A percentile compares a stretch with the other conserved stretches of the same genome.
phyloP scores from a whole-genome alignment of 2,888 invertebrate species.

The Leptarthrus brevirostris region DNA sequence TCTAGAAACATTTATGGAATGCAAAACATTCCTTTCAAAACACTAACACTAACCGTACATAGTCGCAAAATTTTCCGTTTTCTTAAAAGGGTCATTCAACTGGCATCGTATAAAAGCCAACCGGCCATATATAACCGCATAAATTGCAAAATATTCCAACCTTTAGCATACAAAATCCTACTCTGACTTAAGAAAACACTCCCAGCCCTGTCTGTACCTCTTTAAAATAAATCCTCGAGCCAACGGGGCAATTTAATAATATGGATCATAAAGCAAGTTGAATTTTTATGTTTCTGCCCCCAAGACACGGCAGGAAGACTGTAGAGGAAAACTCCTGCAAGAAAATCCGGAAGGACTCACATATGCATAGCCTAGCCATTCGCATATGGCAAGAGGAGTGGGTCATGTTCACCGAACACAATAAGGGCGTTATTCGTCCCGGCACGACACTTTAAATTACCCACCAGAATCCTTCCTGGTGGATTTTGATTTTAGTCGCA shows the following conservation, averaged over 20 bases:
- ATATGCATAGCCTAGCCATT: constrained; percentile 9
- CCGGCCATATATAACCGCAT: constrained; percentile 31
- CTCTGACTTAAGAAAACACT: constrained; percentile 22
- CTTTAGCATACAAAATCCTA: constrained; percentile 26
- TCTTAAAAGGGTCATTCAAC: constrained; percentile 40
- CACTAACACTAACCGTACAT: too few relatives aligned
- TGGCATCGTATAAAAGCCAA: constrained; percentile 23
- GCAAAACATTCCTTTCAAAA: too few relatives aligned
- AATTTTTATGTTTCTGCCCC: constrained; percentile 57
- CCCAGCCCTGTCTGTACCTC: constrained; percentile 41
- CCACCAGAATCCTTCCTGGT: not conserved
- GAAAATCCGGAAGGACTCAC: constrained; percentile 24
- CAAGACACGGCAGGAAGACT: not conserved
- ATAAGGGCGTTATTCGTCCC: constrained; percentile 31
- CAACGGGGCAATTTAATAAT: constrained; percentile 60
- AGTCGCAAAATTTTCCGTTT: not conserved
- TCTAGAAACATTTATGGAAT: too few relatives aligned
- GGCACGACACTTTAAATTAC: not conserved
- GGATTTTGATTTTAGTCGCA: not conserved
- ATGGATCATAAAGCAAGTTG: constrained; percentile 60
- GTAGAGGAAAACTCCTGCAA: not conserved
- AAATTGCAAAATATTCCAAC: constrained; percentile 36
- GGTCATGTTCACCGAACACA: constrained; percentile 2
- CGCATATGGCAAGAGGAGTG: not conserved
- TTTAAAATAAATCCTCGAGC: constrained; percentile 47